Base-by-base conservation (phyloP, 64 coral and sea anemone genomes). In the Orbicella faveolata region DNA sequence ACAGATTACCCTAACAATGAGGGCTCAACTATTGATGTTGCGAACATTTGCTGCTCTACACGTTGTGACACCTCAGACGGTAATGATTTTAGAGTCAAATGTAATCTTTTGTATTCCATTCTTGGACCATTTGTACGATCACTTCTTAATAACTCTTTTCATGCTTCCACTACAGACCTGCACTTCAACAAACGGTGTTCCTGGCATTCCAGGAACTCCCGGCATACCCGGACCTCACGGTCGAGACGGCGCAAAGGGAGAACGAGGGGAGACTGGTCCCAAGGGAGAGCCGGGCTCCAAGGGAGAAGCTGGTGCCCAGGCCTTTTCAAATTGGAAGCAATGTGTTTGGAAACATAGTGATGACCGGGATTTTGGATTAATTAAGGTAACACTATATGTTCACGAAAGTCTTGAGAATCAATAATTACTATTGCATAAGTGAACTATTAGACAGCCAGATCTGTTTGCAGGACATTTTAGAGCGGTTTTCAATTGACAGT, bases 251-350 rank as follows among this genome's bases (percentile, higher is more conserved):
- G 21, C 52, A 1, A 68, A 68, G 19, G 86, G 86, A 52, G 36
- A 19, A 34, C 77, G 48, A 78, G 87, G 87, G 63, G 36, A 78
- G 3, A 34, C 73, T 61, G 87, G 87, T 19, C 64, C 68, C 63
- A 87, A 75, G 55, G 86, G 86, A 59, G 74, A 76, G 0, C 14
- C 0, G 17, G 74, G 74, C 11, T 4, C 19, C 0, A 75, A 21
- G 30, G 87, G 87, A 61, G 52, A 75, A 16, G 44, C 74, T 63
- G 73, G 73, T 25, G 0, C 74, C 34, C n/a, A 37, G 14, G 23
- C 1, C 9, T 63, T 51, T 52, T 66, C 77, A 0, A 89, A 89
- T 61, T 89, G 88, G 88, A 89, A 89, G n/a, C 66, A 89, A 64
- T 89, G 88, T 79, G 68, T 77, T 34, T 89, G 76, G 88, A 37